phyloP scores from a whole-genome alignment of 1,140 invertebrate genomes.

The Drosophila repletoides region DNA sequence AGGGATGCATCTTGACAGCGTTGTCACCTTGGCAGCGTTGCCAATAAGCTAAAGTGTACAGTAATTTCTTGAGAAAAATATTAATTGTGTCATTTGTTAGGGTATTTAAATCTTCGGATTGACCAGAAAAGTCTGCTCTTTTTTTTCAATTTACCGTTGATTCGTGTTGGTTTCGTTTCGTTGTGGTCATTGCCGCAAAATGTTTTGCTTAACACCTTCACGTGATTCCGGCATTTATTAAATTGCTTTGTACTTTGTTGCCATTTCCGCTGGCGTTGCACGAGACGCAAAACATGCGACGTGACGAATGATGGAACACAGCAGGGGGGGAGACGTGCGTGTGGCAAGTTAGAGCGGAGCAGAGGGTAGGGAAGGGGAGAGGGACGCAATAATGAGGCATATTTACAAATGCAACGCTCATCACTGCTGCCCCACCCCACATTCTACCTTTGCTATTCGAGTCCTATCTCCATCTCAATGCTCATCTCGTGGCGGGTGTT shows the following conservation, averaged over 20 bases:
- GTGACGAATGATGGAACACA: slow-evolving; percentile 60
- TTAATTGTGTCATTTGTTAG: no score
- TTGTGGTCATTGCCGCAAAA: slow-evolving; percentile 50
- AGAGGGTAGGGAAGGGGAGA: no score
- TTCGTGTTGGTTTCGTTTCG: slow-evolving; percentile 30
- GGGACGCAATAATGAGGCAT: slow-evolving; percentile 65
- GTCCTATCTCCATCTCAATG: no score
- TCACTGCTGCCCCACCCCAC: background rate
- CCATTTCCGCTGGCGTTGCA: slow-evolving; percentile 71
- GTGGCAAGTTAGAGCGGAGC: no score
- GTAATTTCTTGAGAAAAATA: no score
- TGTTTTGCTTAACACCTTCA: slow-evolving; percentile 80
- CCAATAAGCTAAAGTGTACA: no score
- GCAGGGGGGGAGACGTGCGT: slow-evolving; percentile 1
- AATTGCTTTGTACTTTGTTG: slow-evolving; percentile 79
- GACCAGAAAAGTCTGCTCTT: background rate
- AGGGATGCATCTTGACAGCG: no score
- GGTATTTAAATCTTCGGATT: no score
- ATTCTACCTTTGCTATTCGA: no score
- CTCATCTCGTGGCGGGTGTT: slow-evolving; percentile 6
- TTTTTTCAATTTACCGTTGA: slow-evolving; percentile 41
- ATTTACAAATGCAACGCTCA: slow-evolving; percentile 63
- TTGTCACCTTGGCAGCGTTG: no score
- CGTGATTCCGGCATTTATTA: slow-evolving; percentile 80
- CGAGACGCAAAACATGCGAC: slow-evolving; percentile 71